These are phyloP conservation scores for Neoseiulus cucumeris DNA, from an alignment of 1,140 invertebrate species.

Conservation along the genomic window DNA sequence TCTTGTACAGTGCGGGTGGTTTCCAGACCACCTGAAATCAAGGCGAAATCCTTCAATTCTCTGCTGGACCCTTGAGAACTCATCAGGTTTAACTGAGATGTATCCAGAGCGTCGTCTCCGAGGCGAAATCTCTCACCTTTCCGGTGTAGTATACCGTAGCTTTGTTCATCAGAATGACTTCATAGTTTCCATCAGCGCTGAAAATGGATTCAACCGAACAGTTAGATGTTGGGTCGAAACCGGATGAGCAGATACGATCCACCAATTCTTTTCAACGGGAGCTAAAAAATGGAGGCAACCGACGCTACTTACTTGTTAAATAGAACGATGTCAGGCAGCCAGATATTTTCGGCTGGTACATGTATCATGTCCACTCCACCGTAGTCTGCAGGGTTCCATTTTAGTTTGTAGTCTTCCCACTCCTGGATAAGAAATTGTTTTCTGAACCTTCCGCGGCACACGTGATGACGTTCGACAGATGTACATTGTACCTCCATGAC, in stretches of 20 bases:
- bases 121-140: conserved; percentile 10
- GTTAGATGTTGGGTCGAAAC: not conserved
- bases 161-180: conserved; percentile 91
- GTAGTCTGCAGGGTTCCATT: conserved; percentile 85
- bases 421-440: conserved; percentile 36
- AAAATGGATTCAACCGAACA: not conserved
- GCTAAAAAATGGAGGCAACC: not conserved
- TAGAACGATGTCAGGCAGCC: conserved; percentile 86
- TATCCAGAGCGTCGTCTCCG: not conserved
- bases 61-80: too few species aligned
- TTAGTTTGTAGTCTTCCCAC: conserved; percentile 92
- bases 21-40: conserved; percentile 29
- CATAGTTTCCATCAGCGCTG: conserved; percentile 92
- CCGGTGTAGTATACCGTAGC: conserved; percentile 73
- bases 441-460: not conserved
- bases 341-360: conserved; percentile 76
- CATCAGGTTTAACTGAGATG: not conserved
- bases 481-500: not conserved
- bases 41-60: too few species aligned
- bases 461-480: not conserved
- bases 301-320: conserved; percentile 55
- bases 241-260: not conserved
- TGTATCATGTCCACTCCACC: conserved; percentile 82
- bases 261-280: not conserved
- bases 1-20: conserved; percentile 81